Conservation (phyloP, 1,140 invertebrate species). For the Euwallacea fornicatus region DNA sequence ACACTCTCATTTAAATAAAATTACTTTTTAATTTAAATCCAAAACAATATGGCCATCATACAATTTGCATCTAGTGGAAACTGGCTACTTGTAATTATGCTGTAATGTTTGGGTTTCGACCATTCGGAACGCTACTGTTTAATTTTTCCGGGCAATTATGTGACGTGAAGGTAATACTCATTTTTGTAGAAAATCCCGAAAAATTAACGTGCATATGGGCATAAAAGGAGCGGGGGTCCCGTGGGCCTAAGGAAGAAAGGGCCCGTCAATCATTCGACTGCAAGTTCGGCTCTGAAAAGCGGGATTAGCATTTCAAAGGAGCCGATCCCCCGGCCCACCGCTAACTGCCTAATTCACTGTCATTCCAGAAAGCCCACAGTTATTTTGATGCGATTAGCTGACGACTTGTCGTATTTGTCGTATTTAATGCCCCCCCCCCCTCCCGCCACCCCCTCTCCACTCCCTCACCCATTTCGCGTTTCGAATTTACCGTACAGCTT, state of each 20-base stretch:
- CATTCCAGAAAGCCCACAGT: slow-evolving; percentile 36
- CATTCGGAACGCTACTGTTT: no score
- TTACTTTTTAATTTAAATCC: no score
- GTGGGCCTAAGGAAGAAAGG: slow-evolving; percentile 37
- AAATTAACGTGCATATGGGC: not conserved
- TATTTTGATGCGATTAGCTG: slow-evolving; percentile 34
- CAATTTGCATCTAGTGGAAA: no score
- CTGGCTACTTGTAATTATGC: no score
- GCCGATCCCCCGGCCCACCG: slow-evolving; percentile 45
- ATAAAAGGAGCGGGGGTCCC: slow-evolving; percentile 1
- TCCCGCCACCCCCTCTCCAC: no score
- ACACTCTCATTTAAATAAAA: no score
- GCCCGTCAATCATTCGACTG: slow-evolving; percentile 44
- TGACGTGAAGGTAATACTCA: no score
- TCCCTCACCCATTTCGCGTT: slow-evolving; percentile 7
- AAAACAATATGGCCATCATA: no score
- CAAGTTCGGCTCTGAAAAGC: slow-evolving; percentile 34
- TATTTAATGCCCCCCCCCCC: slow-evolving; percentile 6
- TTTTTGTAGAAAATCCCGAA: no score
- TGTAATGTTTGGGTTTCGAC: no score
- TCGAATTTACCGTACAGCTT: slow-evolving; percentile 6
- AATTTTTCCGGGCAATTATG: no score
- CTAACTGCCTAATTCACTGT: slow-evolving; percentile 50
- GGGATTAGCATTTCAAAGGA: slow-evolving; percentile 50
- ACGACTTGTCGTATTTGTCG: slow-evolving; percentile 34